These are phyloP conservation scores for Meloidogyne floridensis DNA, from an alignment of 1,140 invertebrate species.

Conservation along the genomic window DNA sequence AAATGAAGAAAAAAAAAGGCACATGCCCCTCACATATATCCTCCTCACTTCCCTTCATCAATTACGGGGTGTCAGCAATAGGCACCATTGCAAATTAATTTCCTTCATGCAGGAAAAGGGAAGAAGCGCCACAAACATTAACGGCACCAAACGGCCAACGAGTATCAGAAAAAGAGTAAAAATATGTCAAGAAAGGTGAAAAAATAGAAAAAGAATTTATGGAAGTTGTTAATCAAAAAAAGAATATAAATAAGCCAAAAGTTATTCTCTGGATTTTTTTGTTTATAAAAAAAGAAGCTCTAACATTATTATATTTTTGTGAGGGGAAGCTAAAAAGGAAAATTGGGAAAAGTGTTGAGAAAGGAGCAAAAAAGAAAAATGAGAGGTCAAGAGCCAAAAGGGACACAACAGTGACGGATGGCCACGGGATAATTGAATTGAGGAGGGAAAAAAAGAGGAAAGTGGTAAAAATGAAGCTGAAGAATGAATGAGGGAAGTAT, in stretches of 20 bases:
- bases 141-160: not conserved
- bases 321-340: not conserved
- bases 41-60: too few species aligned
- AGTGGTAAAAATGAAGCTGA: not conserved
- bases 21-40: too few species aligned
- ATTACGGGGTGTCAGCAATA: not conserved
- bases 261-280: not conserved
- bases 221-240: not conserved
- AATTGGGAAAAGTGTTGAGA: not conserved
- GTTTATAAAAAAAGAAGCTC: not conserved
- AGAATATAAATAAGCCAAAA: not conserved
- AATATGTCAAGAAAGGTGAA: not conserved
- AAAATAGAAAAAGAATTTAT: not conserved
- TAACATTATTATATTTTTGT: not conserved
- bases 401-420: not conserved
- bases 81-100: slow-evolving; percentile 1
- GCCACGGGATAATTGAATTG: slow-evolving; percentile 6
- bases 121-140: not conserved
- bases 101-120: not conserved
- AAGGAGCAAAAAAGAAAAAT: slow-evolving; percentile 7
- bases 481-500: slow-evolving; percentile 2
- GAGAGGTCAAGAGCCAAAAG: slow-evolving; percentile 5
- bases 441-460: not conserved
- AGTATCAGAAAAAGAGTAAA: not conserved
- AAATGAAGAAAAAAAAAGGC: too few species aligned